Base-by-base conservation (phyloP, 64 coral and sea anemone species). In the Pocillopora damicornis region DNA sequence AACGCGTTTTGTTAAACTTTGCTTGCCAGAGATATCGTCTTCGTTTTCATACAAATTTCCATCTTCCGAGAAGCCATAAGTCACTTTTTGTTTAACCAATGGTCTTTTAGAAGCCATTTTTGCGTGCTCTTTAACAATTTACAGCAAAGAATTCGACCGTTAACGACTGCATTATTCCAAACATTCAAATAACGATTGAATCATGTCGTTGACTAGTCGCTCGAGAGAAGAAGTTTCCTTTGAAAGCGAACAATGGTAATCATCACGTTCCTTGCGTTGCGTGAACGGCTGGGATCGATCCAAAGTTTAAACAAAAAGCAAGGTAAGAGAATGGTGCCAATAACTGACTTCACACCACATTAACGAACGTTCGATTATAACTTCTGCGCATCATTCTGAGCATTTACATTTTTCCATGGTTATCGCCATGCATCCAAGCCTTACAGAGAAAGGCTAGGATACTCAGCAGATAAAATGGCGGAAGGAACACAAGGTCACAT, bases 1-100 rank as follows among this genome's bases (percentile, higher is more conserved):
- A 59, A 83, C 80, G 51, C 80, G 79, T 36, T 90, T 90, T 16
- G 89, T 90, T 76, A 35, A 42, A 30, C 37, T 72, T 85, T 38
- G 34, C 26, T 85, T 85, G n/a, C 63, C 81, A 9, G 17, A 25
- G 20, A 72, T 72, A 36, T 85, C 64, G 1, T 85, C 81, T 63
- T 64, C 64, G 67, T 61, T 76, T 12, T 76, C 61, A 13, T 76
- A 42, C 13, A 73, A 80, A 51, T 83, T 90, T 11, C 57, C 34
- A 30, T 90, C 73, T 45, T 37, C 72, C 73, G 61, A 67, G 15
- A 14, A 61, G 20, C 60, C 72, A 9, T 66, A 84, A 62, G 81
- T 75, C 79, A 75, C 74, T 75, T 84, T 75, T 81, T 90, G 89
- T 75, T 90, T 90, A 42, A 90, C 81, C 22, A 90, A 77, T 63